Evolutionary conservation across 2,797 vertebrate species (phyloP).

Genomic region (Menidia menidia): DNA sequence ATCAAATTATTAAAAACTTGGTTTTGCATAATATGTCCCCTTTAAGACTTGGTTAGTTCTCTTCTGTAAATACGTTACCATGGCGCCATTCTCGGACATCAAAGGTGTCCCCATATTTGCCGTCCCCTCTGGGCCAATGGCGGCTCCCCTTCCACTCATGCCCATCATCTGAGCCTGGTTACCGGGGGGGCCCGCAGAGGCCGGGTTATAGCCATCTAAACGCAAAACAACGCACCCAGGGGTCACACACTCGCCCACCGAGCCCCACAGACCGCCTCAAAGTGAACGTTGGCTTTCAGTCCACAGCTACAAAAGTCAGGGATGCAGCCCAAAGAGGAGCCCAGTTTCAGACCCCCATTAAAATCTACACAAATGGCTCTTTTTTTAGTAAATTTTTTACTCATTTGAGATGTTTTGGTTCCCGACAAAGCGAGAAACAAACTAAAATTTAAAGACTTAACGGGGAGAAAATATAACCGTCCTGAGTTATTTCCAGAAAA

Average conservation of each 20-base stretch:
- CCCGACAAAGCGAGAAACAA: too few species aligned
- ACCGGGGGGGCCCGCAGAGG: conserved; percentile 86
- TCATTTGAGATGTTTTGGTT: too few species aligned
- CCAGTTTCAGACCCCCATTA: too few species aligned
- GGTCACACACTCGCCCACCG: too few species aligned
- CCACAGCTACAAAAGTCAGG: not conserved
- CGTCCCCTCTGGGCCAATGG: conserved; percentile 92
- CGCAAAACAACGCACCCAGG: conserved; percentile 55
- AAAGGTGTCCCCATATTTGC: conserved; percentile 91
- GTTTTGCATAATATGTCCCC: not conserved
- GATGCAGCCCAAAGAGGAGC: not conserved
- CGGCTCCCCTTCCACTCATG: conserved; percentile 92
- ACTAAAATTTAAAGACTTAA: too few species aligned
- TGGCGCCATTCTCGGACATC: conserved; percentile 95
- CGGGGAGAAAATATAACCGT: not conserved
- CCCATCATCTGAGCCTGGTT: conserved; percentile 97
- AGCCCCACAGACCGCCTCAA: conserved; percentile 60
- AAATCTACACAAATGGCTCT: too few species aligned
- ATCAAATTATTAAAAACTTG: too few species aligned
- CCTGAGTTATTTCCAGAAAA: too few species aligned
- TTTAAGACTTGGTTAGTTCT: not conserved
- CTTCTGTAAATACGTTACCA: conserved; percentile 90
- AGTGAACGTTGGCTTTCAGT: conserved; percentile 61
- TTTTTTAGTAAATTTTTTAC: too few species aligned
- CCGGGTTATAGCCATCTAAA: conserved; percentile 97